Conservation (phyloP, 53 echinoderm and acorn worm species). For the Actinopyga echinites region DNA sequence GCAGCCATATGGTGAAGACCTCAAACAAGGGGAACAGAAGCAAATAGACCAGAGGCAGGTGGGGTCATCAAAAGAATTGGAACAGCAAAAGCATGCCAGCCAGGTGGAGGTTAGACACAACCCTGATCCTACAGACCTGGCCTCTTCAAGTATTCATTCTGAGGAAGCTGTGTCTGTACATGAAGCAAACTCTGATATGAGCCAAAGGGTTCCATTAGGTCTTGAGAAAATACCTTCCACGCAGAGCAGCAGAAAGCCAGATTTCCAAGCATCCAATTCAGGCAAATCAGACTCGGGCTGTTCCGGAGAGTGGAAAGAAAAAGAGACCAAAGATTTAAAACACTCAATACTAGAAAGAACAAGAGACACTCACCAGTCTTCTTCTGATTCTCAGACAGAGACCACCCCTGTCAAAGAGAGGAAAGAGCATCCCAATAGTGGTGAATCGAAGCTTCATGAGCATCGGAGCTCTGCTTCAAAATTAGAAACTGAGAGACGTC, state of each 20-base stretch:
- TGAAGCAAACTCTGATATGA: slow-evolving; percentile 24
- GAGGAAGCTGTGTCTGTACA: slow-evolving; percentile 52
- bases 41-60: too few relatives aligned
- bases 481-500: slow-evolving; percentile 10
- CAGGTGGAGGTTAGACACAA: too few relatives aligned
- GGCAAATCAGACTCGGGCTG: slow-evolving; percentile 7
- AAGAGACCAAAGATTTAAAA: slow-evolving; percentile 22
- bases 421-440: slow-evolving; percentile 23
- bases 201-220: slow-evolving; percentile 51
- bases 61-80: too few relatives aligned
- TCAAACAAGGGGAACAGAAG: too few relatives aligned
- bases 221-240: slow-evolving; percentile 72
- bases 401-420: not conserved
- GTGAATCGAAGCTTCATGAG: not conserved
- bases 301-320: slow-evolving; percentile 47
- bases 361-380: not conserved
- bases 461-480: not conserved
- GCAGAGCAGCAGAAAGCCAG: slow-evolving; percentile 58
- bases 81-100: too few relatives aligned
- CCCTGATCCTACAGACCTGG: slow-evolving; percentile 11
- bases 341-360: slow-evolving; percentile 7
- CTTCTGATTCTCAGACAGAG: not conserved
- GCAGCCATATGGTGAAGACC: not conserved
- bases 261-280: slow-evolving; percentile 12
- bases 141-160: slow-evolving; percentile 15